Evolutionary conservation across 2,797 vertebrate species (phyloP), one percentile per base, ranked within the genome.

Genomic region (Lerista edwardsae): DNA sequence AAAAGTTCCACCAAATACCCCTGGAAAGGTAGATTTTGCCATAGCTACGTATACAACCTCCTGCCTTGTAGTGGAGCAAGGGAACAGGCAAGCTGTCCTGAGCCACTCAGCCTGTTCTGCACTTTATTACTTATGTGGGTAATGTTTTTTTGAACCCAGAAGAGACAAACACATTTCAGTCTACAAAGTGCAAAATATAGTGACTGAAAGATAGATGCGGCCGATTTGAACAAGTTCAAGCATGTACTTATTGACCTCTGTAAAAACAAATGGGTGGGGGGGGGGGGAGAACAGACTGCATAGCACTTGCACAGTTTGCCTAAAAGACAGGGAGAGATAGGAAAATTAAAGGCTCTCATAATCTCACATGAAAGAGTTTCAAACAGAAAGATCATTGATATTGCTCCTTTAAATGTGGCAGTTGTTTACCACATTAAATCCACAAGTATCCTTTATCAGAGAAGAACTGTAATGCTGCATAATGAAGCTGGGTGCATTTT

Each of bases 351-450:
- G 75, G 80, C 59, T n/a, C 9, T 69, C 82, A 51, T 64, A 85
- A 79, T 73, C 75, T 80, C 65, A 78, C 0, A 83, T 62, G 87
- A 93, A 91, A 85, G 6, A 64, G 82, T 61, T 64, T 87, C 78
- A 86, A 64, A 77, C 25, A 64, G 0, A 89, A 64, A 79, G 84
- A 64, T 84, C 29, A 74, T 79, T 82, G 44, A 67, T 36, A 67
- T 12, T 75, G 23, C 64, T 83, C 39, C 44, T 87, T 80, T 74
- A 86, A 88, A 80, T 12, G 12, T 57, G 64, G 39, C 15, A 59
- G n/a, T 82, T 90, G 51, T n/a, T 93, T 61, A 27, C n/a, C n/a
- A 79, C 65, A 62, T 90, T 84, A 80, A 81, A 86, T 6, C 47
- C 81, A 83, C 65, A 87, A 74, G 85, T 86, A 89, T 44, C 39